phyloP scores from a whole-genome alignment of 2,113 vertebrate species.

The Cyanocitta stelleri region DNA sequence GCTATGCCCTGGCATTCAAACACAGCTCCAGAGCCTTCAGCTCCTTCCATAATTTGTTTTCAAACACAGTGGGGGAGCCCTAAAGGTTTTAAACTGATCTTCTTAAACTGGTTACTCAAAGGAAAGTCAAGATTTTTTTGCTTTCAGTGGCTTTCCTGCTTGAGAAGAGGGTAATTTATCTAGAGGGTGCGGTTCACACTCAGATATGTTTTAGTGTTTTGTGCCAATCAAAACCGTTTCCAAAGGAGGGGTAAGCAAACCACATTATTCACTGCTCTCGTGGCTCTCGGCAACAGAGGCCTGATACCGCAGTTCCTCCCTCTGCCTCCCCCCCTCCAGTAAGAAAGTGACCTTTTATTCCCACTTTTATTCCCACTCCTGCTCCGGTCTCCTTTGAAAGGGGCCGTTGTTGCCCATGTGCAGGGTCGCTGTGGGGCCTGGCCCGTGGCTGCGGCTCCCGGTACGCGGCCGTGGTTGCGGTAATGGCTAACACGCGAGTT shows the following conservation, averaged over 20 bases:
- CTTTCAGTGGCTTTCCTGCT: not conserved
- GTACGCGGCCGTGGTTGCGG: fast-evolving
- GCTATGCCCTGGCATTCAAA: not conserved
- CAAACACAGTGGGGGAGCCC: not conserved
- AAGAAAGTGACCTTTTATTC: not conserved
- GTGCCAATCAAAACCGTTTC: not conserved
- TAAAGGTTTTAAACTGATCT: not conserved
- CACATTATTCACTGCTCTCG: fast-evolving
- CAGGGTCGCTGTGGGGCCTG: not conserved
- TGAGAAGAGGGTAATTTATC: not conserved
- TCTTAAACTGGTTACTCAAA: not conserved
- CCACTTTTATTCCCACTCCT: too few relatives aligned
- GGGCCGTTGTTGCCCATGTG: fast-evolving
- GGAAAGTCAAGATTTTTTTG: not conserved
- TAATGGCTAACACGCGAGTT: too few relatives aligned
- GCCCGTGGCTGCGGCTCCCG: not conserved
- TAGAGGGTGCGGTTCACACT: not conserved
- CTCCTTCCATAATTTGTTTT: not conserved
- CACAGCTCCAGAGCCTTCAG: fast-evolving
- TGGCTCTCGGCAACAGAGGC: fast-evolving
- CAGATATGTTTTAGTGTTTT: not conserved
- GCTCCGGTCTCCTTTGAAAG: not conserved
- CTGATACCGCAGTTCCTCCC: not conserved
- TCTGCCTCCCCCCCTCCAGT: not conserved
- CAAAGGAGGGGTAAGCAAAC: not conserved